Base-by-base conservation (phyloP, 2,113 vertebrate species). In the Nansenia antarctica region DNA sequence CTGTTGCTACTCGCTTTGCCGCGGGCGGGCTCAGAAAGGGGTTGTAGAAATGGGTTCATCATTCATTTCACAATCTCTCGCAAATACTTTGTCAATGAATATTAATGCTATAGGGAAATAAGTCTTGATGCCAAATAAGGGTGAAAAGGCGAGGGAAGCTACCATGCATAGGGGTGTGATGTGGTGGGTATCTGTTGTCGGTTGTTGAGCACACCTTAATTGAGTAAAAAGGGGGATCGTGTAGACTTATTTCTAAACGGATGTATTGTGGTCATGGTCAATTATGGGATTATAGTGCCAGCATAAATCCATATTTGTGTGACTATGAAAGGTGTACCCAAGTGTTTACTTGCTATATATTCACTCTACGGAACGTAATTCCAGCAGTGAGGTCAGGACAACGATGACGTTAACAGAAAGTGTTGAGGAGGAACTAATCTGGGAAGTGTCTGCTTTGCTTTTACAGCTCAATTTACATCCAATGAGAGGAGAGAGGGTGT, bases 1-100 rank as follows among this genome's bases (percentile, higher is more conserved):
- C 57, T 54, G 9, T 62, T 30, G 27, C 31, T n/a, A 9, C 24
- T 39, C 47, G 22, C 64, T 85, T 73, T 60, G 37, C 71, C 73
- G 65, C 42, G 8, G 57, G n/a, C n/a, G n/a, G 31, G 73, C 45
- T 27, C 31, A 20, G 52, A 42, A 27, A 49, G 74, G 55, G 81
- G 64, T 81, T 42, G n/a, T n/a, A n/a, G n/a, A 81, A 88, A 82
- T 70, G 39, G 65, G 49, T 63, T 72, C 63, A 71, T 82, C 68
- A 72, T 80, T 77, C 62, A 80, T 73, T 82, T 79, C 69, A 78
- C 67, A 75, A 72, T 82, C 72, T 74, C 52, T 64, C 78, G 69
- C 76, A 81, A 77, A 82, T 59, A 67, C 60, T 60, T n/a, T 65
- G 61, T 57, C 69, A 71, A 84, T 87, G 78, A 83, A 86, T 84